Conservation (phyloP, 2,888 invertebrate genomes). For the Eubasilissa splendida region DNA sequence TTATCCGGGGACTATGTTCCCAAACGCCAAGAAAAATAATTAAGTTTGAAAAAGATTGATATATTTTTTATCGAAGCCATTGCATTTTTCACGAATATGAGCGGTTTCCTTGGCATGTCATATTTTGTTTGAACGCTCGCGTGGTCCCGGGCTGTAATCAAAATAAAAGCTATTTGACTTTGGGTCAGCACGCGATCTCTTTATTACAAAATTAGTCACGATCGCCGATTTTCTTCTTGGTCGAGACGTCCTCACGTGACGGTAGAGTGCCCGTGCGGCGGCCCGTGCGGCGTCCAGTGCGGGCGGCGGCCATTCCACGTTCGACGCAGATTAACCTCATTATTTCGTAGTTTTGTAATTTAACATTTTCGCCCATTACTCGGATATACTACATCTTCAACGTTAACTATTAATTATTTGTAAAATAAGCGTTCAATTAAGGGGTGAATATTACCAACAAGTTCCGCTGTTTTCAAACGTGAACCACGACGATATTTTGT, state of each 20-base stretch:
- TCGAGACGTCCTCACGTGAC: slow-evolving; percentile 6
- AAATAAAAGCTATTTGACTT: slow-evolving; percentile 58
- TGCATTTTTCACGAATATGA: slow-evolving; percentile 40
- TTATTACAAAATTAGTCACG: slow-evolving; percentile 58
- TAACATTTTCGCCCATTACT: too few species aligned
- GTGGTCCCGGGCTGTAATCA: slow-evolving; percentile 55
- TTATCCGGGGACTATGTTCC: too few species aligned
- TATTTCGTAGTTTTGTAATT: too few species aligned
- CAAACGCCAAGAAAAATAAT: too few species aligned
- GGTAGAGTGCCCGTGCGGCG: background rate
- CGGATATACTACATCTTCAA: too few species aligned
- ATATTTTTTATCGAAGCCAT: slow-evolving; percentile 16
- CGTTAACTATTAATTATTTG: too few species aligned
- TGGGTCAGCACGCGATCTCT: slow-evolving; percentile 54
- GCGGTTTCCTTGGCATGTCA: slow-evolving; percentile 21
- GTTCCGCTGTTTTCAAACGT: too few species aligned
- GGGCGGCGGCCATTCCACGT: background rate
- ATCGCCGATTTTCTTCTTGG: slow-evolving; percentile 43
- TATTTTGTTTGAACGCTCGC: slow-evolving; percentile 42
- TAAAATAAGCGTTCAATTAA: too few species aligned
- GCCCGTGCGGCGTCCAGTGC: background rate
- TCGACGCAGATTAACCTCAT: too few species aligned
- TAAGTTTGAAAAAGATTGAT: slow-evolving; percentile 10
- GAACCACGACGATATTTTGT: too few species aligned
- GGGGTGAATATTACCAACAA: too few species aligned